Conservation (phyloP, 2,113 vertebrate species). For the Cervus canadensis region DNA sequence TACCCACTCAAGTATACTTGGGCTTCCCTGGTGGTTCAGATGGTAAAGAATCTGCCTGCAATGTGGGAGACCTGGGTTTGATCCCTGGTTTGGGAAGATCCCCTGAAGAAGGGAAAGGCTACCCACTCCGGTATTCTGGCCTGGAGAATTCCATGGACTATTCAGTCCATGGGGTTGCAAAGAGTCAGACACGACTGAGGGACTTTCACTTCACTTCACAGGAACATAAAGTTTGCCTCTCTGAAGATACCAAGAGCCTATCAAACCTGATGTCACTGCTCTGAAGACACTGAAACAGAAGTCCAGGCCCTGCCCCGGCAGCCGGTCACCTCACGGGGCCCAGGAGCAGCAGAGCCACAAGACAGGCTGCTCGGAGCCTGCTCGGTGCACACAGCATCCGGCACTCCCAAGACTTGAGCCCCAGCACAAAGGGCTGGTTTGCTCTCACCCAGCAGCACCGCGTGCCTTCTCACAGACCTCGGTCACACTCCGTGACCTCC, state of each 20-base stretch:
- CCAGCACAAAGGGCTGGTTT: conserved; percentile 10
- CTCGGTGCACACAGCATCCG: not conserved
- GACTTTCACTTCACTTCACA: not conserved
- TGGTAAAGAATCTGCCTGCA: not conserved
- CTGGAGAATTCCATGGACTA: not conserved
- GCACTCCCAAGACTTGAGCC: not conserved
- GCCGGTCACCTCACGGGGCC: not conserved
- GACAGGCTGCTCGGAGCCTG: not conserved
- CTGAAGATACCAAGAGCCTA: not conserved
- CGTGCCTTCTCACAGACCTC: not conserved
- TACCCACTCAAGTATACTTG: not conserved
- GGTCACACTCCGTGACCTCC: conserved; percentile 4
- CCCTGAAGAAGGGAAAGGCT: not conserved
- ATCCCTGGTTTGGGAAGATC: not conserved
- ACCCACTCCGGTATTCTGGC: not conserved
- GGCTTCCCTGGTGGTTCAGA: not conserved
- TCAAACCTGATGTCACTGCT: conserved; percentile 37
- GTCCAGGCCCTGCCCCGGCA: not conserved
- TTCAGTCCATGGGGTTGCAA: not conserved
- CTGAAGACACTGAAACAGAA: conserved; percentile 9
- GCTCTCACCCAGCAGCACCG: not conserved
- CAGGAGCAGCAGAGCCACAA: not conserved
- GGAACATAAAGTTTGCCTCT: not conserved
- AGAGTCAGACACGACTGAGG: not conserved
- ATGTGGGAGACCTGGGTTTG: not conserved